Conservation (phyloP, 2,888 invertebrate species). For the Heliconius erato region DNA sequence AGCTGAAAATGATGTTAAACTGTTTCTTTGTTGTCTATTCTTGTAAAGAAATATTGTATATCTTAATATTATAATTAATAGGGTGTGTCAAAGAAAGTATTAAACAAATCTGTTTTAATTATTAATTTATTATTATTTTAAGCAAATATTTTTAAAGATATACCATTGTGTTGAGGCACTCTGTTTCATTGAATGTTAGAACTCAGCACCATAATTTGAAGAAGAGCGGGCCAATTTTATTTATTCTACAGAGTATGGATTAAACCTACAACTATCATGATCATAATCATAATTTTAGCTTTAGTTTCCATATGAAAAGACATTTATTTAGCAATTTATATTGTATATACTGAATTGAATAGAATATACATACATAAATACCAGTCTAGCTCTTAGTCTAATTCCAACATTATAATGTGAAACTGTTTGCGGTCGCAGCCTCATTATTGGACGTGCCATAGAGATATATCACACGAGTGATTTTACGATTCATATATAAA, state of each 20-base stretch:
- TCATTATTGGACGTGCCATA: constrained; percentile 35
- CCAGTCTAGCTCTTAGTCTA: constrained; percentile 22
- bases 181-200: neutral
- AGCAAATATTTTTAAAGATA: neutral
- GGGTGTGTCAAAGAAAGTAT: too few species aligned
- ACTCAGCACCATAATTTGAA: neutral
- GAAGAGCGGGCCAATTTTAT: neutral
- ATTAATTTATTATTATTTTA: too few species aligned
- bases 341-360: neutral
- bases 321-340: too few species aligned
- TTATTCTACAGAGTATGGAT: neutral
- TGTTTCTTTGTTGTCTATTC: too few species aligned
- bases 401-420: constrained; percentile 37
- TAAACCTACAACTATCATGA: neutral
- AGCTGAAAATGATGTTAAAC: too few species aligned
- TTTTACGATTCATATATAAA: constrained; percentile 32
- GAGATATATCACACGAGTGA: constrained; percentile 31
- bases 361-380: constrained; percentile 9
- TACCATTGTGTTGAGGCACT: neutral
- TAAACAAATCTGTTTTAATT: too few species aligned
- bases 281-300: too few species aligned
- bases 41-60: too few species aligned
- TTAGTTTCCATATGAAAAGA: too few species aligned
- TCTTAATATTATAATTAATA: too few species aligned
- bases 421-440: constrained; percentile 37